These are phyloP conservation scores for Archips xylosteana DNA, from an alignment of 2,888 invertebrate genomes.

Conservation along the genomic window DNA sequence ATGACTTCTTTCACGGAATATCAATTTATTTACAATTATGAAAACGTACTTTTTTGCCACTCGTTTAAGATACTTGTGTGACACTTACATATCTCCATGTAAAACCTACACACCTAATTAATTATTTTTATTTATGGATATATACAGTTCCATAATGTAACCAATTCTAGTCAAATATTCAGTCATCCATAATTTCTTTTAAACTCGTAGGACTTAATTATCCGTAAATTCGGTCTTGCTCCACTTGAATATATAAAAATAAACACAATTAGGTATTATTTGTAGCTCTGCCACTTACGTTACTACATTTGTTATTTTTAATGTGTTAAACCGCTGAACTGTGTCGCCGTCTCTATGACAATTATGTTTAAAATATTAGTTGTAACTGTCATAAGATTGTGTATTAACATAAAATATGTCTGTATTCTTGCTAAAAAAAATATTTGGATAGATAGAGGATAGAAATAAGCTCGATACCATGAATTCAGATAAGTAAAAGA, in stretches of 20 bases:
- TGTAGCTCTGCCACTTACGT: constrained; percentile 45
- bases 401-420: not conserved
- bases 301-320: constrained; percentile 39
- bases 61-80: too few relatives aligned
- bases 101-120: too few relatives aligned
- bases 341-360: constrained; percentile 34
- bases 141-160: too few relatives aligned
- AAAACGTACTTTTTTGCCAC: too few relatives aligned
- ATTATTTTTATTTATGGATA: too few relatives aligned
- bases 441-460: not conserved
- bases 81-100: too few relatives aligned
- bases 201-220: not conserved
- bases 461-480: too few relatives aligned
- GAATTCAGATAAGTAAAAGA: too few relatives aligned
- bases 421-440: not conserved
- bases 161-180: too few relatives aligned
- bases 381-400: not conserved
- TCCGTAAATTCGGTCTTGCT: not conserved
- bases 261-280: constrained; percentile 44
- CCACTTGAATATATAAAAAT: constrained; percentile 45
- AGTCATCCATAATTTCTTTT: too few relatives aligned
- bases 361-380: constrained; percentile 31
- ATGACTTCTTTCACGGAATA: too few relatives aligned
- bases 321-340: constrained; percentile 9
- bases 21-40: too few relatives aligned